Conservation (phyloP, 2,113 vertebrate genomes). For the Colinus virginianus region DNA sequence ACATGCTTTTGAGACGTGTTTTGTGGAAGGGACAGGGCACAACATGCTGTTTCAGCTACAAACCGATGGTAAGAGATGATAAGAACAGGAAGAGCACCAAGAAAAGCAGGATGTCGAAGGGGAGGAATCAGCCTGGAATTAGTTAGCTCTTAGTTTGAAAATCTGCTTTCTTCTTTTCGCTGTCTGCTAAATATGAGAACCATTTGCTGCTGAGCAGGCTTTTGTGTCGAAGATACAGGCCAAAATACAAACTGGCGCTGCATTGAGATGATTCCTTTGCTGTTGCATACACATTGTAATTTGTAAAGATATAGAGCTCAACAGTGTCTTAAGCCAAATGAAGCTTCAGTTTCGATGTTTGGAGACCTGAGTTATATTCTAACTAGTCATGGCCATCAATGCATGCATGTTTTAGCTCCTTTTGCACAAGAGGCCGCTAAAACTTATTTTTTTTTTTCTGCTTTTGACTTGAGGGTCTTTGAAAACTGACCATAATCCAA, state of each 20-base stretch:
- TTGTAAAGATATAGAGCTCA: constrained; percentile 68
- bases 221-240: constrained; percentile 44
- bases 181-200: constrained; percentile 45
- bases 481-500: constrained; percentile 50
- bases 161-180: constrained; percentile 34
- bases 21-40: not conserved
- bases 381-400: constrained; percentile 10
- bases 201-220: constrained; percentile 52
- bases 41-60: not conserved
- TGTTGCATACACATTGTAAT: constrained; percentile 58
- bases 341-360: constrained; percentile 70
- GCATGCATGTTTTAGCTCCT: constrained; percentile 68
- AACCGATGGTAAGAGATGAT: not conserved
- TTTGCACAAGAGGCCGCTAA: constrained; percentile 68
- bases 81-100: not conserved
- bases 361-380: constrained; percentile 70
- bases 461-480: constrained; percentile 38
- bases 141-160: constrained; percentile 26
- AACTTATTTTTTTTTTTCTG: constrained; percentile 43
- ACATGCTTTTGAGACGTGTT: not conserved
- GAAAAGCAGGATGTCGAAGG: not conserved
- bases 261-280: constrained; percentile 60
- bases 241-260: constrained; percentile 27
- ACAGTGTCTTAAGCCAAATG: constrained; percentile 71
- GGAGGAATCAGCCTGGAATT: not conserved